Conservation (phyloP, 2,888 invertebrate genomes). For the Nomada ferruginata region DNA sequence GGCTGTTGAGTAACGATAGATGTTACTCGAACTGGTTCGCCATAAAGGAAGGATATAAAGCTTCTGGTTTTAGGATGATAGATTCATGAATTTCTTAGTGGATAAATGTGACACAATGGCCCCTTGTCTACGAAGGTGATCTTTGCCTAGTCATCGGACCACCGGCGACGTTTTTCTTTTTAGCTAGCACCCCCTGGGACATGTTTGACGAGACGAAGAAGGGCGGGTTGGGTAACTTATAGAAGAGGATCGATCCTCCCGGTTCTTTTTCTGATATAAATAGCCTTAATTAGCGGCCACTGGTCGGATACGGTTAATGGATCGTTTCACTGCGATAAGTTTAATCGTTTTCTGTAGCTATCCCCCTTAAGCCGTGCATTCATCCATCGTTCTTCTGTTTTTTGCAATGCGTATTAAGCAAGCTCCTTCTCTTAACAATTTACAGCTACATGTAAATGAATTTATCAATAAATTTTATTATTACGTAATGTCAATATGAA, state of each 20-base stretch:
- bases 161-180: constrained; percentile 65
- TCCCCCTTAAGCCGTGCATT: constrained; percentile 55
- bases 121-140: constrained; percentile 49
- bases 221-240: constrained; percentile 28
- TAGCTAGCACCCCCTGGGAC: constrained; percentile 70
- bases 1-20: background rate
- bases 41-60: background rate
- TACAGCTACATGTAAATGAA: background rate
- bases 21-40: background rate
- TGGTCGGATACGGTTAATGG: constrained; percentile 80
- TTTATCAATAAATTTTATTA: background rate
- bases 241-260: constrained; percentile 46
- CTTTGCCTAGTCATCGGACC: constrained; percentile 66
- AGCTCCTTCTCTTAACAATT: background rate
- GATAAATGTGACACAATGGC: constrained; percentile 44
- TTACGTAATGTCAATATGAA: background rate
- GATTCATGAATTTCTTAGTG: constrained; percentile 58
- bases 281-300: constrained; percentile 81
- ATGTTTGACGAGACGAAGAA: constrained; percentile 44
- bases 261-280: constrained; percentile 75
- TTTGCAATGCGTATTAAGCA: background rate
- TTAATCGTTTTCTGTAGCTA: constrained; percentile 64
- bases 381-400: constrained; percentile 42
- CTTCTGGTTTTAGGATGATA: background rate
- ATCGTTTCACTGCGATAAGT: constrained; percentile 77